phyloP scores from a whole-genome alignment of 2,113 vertebrate genomes.

The Cyanoderma ruficeps region DNA sequence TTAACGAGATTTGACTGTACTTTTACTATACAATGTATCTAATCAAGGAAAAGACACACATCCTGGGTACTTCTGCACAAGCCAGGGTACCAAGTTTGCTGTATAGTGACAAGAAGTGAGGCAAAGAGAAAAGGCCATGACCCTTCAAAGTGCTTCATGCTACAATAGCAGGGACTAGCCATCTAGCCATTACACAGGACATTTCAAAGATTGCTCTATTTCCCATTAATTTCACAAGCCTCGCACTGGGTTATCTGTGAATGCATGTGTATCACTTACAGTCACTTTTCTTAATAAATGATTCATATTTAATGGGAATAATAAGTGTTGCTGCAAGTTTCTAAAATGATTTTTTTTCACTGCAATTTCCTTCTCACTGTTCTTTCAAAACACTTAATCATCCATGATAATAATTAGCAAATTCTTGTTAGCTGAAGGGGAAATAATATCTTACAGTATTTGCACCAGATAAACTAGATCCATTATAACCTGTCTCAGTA shows the following conservation, averaged over 20 bases:
- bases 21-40: not conserved
- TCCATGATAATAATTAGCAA: constrained; percentile 67
- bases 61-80: not conserved
- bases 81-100: not conserved
- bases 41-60: not conserved
- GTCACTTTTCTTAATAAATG: constrained; percentile 55
- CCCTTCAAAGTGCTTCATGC: constrained; percentile 16
- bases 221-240: constrained; percentile 7
- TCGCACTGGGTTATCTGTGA: constrained; percentile 1
- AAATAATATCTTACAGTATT: constrained; percentile 57
- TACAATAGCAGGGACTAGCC: constrained; percentile 6
- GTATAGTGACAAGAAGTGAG: constrained; percentile 25
- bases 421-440: constrained; percentile 59
- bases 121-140: not conserved
- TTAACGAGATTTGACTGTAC: not conserved
- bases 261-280: constrained; percentile 17
- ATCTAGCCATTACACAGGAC: constrained; percentile 48
- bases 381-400: constrained; percentile 68
- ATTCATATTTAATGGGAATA: constrained; percentile 62
- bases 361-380: constrained; percentile 58
- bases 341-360: constrained; percentile 51
- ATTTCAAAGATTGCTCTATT: constrained; percentile 52
- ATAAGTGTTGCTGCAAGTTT: constrained; percentile 49
- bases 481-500: constrained; percentile 41
- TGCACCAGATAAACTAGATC: constrained; percentile 28